Percentiles rank a stretch among this genome's conserved stretches.
These are phyloP conservation scores for Adelphocoris suturalis DNA, from an alignment of 2,888 invertebrate genomes.

Conservation along the genomic window DNA sequence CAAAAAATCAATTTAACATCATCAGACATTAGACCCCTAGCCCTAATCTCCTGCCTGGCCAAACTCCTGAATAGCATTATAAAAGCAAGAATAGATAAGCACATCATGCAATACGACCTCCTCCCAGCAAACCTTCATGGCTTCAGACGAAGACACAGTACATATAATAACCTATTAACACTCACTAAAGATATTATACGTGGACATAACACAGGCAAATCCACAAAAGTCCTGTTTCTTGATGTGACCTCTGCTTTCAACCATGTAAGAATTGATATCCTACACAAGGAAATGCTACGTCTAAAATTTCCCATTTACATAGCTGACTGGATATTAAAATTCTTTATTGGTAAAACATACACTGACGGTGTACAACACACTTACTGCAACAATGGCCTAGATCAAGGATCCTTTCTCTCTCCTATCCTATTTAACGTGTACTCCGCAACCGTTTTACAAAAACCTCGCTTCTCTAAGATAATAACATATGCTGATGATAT, in stretches of 20 bases:
- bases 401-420: background rate
- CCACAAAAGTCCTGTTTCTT: background rate
- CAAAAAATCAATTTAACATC: background rate
- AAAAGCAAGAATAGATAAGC: background rate
- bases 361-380: background rate
- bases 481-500: background rate
- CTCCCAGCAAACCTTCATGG: background rate
- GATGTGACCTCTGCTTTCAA: background rate
- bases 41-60: background rate
- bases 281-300: background rate
- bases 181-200: background rate
- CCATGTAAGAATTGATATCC: background rate
- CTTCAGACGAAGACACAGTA: constrained; percentile 6
- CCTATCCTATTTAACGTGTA: background rate
- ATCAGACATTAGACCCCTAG: background rate
- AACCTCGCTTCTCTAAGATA: background rate
- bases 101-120: background rate
- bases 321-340: background rate
- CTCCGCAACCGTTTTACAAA: background rate
- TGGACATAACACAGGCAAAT: background rate
- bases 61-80: background rate
- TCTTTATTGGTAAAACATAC: background rate
- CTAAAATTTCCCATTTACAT: background rate
- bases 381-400: background rate
- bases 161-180: background rate